Base-by-base conservation (phyloP, 1,140 invertebrate species). In the Drosophila nannoptera region DNA sequence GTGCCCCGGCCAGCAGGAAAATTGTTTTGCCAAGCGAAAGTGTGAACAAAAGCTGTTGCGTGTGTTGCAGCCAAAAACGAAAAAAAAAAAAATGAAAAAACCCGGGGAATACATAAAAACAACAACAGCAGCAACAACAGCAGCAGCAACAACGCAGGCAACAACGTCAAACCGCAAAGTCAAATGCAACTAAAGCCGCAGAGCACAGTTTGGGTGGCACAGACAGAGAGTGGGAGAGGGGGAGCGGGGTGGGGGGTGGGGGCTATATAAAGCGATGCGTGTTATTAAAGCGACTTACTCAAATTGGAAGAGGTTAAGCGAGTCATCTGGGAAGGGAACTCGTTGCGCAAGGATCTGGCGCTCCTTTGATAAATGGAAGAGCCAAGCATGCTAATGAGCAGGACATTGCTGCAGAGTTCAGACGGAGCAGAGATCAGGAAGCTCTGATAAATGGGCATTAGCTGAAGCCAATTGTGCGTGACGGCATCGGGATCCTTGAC, bases 41-140 rank as follows among this genome's bases (percentile, higher is more conserved):
- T 84, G 80, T 84, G 80, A 84, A 84, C 80, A 84, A 84, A 84
- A 84, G 81, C 80, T 84, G 80, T 84, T 83, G 78, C 78, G 78
- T 82, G 78, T 78, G 78, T 61, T 83, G 78, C 73, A 73, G 45
- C 56, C 67, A 49, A 83, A 82, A 67, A 56, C 43, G 52, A 70
- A 72, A 69, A 46, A 12, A 63, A 43, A 36, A 65, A 43, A 29
- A 43, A 76, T 70, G 35, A 36, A 40, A 54, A 31, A 55, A 3
- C 29, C 45, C 42, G 50, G 45, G 62, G 46, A 69, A 63, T 63
- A 69, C 60, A 40, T 53, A 63, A 54, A 78, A 77, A 67, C 14
- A 72, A 35, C 40, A 58, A 42, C 61, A 69, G 42, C 60, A 67
- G 49, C 43, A 42, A 70, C 73, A 76, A 33, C 46, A 49, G 68